These are phyloP conservation scores for Craseonycteris thonglongyai DNA, from an alignment of 2,113 vertebrate species.

Conservation along the genomic window DNA sequence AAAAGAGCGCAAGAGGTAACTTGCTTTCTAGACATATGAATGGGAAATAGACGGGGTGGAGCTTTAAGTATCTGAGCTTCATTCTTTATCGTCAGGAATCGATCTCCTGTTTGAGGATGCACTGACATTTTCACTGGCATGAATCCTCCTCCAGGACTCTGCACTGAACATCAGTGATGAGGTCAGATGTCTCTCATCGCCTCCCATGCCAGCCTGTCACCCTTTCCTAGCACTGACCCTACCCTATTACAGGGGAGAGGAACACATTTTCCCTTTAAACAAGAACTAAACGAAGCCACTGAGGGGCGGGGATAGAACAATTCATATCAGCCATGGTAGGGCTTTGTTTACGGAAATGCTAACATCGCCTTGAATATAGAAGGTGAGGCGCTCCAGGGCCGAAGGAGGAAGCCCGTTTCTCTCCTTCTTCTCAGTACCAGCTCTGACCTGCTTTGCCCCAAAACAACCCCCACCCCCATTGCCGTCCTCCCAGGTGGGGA, in stretches of 20 bases:
- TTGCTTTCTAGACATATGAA: not conserved
- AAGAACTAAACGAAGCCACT: not conserved
- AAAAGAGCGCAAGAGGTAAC: not conserved
- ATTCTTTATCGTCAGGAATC: not conserved
- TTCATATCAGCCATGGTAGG: not conserved
- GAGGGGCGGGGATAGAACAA: rapidly evolving
- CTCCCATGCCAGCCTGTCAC: rapidly evolving
- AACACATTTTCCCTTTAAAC: not conserved
- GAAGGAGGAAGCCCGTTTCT: not conserved
- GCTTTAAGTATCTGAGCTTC: not conserved
- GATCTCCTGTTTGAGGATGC: not conserved
- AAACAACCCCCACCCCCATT: too few species aligned
- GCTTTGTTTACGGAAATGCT: not conserved
- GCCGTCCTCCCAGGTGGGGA: not conserved
- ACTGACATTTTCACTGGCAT: not conserved
- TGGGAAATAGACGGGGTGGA: not conserved
- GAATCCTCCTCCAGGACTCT: not conserved
- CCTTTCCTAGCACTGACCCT: not conserved
- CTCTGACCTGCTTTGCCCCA: not conserved
- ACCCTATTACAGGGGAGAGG: not conserved
- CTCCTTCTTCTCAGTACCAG: not conserved
- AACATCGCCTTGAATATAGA: not conserved
- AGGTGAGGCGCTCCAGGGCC: not conserved
- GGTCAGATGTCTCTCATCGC: not conserved
- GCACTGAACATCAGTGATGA: not conserved